Conservation (phyloP, 1,140 invertebrate genomes). For the Drosophila pruinosa region DNA sequence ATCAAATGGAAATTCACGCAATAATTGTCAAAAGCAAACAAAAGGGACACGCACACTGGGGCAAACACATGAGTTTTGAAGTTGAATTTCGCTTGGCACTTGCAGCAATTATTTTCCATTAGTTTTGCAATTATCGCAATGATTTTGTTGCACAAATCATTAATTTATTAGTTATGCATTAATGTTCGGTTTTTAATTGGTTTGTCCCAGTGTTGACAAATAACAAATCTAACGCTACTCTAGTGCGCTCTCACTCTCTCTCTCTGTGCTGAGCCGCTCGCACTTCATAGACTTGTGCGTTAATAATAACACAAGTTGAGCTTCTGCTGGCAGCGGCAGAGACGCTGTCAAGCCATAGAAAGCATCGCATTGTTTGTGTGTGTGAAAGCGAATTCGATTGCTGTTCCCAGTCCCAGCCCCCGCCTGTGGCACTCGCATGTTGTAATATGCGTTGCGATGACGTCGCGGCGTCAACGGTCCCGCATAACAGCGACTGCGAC, state of each 20-base stretch:
- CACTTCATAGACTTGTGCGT: conserved; percentile 28
- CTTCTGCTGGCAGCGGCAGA: neutral
- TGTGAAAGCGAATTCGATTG: conserved; percentile 50
- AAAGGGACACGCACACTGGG: neutral
- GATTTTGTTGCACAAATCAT: neutral
- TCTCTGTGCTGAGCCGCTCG: conserved; percentile 4
- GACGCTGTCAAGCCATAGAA: conserved; percentile 41
- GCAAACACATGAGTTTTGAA: neutral
- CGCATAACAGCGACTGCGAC: conserved; percentile 28
- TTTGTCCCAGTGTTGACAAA: conserved; percentile 38
- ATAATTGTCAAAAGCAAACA: conserved; percentile 58
- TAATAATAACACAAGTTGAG: conserved; percentile 31
- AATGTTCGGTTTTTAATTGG: neutral
- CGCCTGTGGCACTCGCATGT: conserved; percentile 21
- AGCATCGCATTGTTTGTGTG: conserved; percentile 34
- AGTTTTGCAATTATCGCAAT: neutral
- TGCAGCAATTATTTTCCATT: neutral
- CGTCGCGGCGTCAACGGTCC: conserved; percentile 49
- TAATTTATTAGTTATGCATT: conserved; percentile 5
- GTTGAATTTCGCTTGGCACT: too few species aligned
- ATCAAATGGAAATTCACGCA: conserved; percentile 64
- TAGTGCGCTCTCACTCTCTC: conserved; percentile 22
- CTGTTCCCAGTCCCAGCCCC: neutral
- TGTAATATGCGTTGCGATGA: conserved; percentile 49
- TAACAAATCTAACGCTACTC: conserved; percentile 37